Evolutionary conservation across 2,113 vertebrate species (phyloP).

Genomic region (Poecile atricapillus): DNA sequence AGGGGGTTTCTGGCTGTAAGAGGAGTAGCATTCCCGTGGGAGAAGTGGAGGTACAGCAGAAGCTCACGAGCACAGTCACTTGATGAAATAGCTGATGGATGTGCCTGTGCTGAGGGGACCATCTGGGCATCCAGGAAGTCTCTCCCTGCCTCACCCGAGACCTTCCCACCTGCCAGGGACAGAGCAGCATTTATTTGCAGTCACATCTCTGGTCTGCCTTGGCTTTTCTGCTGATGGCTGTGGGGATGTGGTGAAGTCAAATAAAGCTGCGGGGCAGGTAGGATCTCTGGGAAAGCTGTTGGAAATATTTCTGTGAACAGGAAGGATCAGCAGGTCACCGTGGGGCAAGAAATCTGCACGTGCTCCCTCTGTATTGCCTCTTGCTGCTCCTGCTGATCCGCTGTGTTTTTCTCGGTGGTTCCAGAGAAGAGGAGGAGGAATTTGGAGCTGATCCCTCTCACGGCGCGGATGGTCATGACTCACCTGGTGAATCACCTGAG

Average conservation of each 20-base stretch:
- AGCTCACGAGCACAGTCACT: background rate
- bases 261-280: background rate
- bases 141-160: background rate
- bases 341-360: background rate
- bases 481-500: slow-evolving; percentile 97
- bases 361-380: background rate
- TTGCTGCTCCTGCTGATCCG: background rate
- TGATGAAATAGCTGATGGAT: background rate
- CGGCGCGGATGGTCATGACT: slow-evolving; percentile 93
- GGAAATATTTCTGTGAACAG: background rate
- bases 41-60: background rate
- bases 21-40: background rate
- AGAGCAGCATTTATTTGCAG: background rate
- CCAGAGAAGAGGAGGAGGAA: slow-evolving; percentile 88
- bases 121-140: too few relatives aligned
- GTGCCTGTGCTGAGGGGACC: background rate
- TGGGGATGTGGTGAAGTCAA: background rate
- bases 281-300: background rate
- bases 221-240: fast-evolving
- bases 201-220: background rate
- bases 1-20: background rate
- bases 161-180: background rate
- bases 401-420: background rate
- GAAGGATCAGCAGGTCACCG: background rate
- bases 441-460: slow-evolving; percentile 92